A percentile compares a stretch with the other conserved stretches of the same genome.
These are phyloP conservation scores for Styela plicata DNA, from an alignment of 23 tunicate genomes.

Conservation along the genomic window DNA sequence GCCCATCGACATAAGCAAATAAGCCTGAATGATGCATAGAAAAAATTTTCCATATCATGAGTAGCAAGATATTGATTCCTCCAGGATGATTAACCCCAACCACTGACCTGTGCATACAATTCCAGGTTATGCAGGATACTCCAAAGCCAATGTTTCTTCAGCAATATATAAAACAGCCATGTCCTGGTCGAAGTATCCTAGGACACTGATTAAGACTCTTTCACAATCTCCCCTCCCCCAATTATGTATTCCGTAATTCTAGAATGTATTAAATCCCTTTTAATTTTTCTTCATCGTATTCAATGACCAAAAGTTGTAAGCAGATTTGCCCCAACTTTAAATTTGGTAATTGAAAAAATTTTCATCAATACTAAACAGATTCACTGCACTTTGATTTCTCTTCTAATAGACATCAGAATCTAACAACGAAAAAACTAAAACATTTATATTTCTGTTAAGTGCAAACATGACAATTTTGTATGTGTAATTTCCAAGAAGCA, in stretches of 20 bases:
- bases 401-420: background rate
- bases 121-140: slow-evolving; percentile 73
- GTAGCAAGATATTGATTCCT: too few relatives aligned
- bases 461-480: too few relatives aligned
- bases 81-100: too few relatives aligned
- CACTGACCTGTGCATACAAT: slow-evolving; percentile 84
- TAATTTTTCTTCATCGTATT: background rate
- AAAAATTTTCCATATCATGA: too few relatives aligned
- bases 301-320: background rate
- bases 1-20: too few relatives aligned
- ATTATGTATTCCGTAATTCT: slow-evolving; percentile 93
- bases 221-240: slow-evolving; percentile 91
- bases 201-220: slow-evolving; percentile 56
- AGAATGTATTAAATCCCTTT: background rate
- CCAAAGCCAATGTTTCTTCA: slow-evolving; percentile 80
- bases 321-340: background rate
- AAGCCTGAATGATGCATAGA: too few relatives aligned
- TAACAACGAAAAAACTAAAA: too few relatives aligned
- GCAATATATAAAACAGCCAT: slow-evolving; percentile 88
- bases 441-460: too few relatives aligned
- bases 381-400: too few relatives aligned
- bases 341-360: background rate
- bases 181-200: slow-evolving; percentile 72
- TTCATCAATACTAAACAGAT: background rate
- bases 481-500: too few relatives aligned